A percentile compares a stretch with the other conserved stretches of the same genome.
Conservation (phyloP, 37 sponge, comb jelly and placozoan genomes). For the Eunapius fragilis region DNA sequence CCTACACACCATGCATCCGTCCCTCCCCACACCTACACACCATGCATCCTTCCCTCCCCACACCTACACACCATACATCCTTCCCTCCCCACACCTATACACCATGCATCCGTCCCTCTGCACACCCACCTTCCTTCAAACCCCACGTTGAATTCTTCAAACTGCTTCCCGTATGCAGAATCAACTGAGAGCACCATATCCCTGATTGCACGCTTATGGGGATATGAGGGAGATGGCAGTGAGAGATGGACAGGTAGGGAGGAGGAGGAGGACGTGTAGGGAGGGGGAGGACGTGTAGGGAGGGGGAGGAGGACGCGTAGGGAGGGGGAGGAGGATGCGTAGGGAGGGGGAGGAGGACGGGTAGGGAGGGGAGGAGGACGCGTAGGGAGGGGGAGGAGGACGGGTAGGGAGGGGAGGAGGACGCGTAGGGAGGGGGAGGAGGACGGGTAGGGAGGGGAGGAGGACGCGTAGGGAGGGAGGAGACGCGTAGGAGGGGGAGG, state of each 20-base stretch:
- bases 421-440: not conserved
- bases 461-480: not conserved
- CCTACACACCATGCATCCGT: too few relatives aligned
- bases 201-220: conserved; percentile 69
- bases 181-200: conserved; percentile 87
- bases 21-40: too few relatives aligned
- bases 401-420: not conserved
- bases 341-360: not conserved
- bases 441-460: not conserved
- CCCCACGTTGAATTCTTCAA: conserved; percentile 93
- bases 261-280: too few relatives aligned
- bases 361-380: too few relatives aligned
- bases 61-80: too few relatives aligned
- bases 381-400: too few relatives aligned
- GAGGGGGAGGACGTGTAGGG: too few relatives aligned
- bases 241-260: too few relatives aligned
- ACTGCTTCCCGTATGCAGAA: conserved; percentile 80
- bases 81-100: too few relatives aligned
- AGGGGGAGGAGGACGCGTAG: too few relatives aligned
- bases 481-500: not conserved
- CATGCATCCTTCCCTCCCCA: not conserved
- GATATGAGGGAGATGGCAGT: conserved; percentile 5
- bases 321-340: too few relatives aligned
- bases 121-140: conserved; percentile 87
- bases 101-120: not conserved